Evolutionary conservation across 1,140 invertebrate species (phyloP), one percentile per base, ranked within the genome.

Genomic region (Drosophila serrata): DNA sequence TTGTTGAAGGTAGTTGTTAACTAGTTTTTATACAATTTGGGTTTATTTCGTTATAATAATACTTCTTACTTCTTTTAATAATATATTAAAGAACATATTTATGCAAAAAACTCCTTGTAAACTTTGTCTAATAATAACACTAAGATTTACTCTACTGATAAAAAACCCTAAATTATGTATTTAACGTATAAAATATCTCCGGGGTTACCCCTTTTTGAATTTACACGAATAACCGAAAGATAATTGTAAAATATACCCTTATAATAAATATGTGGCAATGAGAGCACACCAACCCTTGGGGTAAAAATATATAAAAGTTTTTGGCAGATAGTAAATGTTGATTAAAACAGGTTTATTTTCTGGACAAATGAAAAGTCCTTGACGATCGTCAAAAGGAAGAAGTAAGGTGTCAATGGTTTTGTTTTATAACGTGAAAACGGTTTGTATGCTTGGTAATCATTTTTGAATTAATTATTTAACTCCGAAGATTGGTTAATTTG

Each of bases 401-500:
- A 65, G n/a, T 29, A 69, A 68, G n/a, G 65, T 69, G 65, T 65
- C 60, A 69, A 69, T 69, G 12, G 61, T 65, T 69, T 69, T 69
- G 61, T 69, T 69, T 69, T 69, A 69, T 69, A 53, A 69, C 45
- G 65, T 69, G 65, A 69, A 67, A 69, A 65, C 45, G 61, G 61
- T 69, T 69, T 65, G 61, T 43, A 69, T 69, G 56, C 19, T 31
- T 60, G 19, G 43, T 15, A 63, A 39, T 63, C 13, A 67, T 67
- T 48, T 67, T 53, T 6, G 7, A 27, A 67, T 67, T 67, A 31
- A 22, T 22, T 62, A 19, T 13, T 6, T 15, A 37, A 31, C 29
- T 45, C 2, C 0, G 3, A 62, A 46, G 61, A 19, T 6, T 60
- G 19, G 19, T n/a, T 39, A 29, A 43, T 15, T 45, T 33, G 13